phyloP scores from a whole-genome alignment of 2,797 vertebrate species.

The Megaceryle alcyon region DNA sequence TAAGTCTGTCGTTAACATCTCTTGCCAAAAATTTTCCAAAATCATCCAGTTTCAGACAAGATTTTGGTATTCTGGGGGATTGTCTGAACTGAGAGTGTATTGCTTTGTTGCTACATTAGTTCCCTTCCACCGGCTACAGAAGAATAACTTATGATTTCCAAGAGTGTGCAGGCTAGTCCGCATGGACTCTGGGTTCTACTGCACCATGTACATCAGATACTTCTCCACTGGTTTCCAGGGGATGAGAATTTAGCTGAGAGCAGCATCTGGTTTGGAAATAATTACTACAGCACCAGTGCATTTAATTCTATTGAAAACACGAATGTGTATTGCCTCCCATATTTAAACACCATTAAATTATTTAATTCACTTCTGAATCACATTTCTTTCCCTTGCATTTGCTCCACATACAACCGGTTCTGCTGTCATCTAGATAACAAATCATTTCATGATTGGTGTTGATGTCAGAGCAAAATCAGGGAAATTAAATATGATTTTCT shows the following conservation, averaged over 20 bases:
- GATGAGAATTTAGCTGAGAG: background rate
- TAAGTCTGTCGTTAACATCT: background rate
- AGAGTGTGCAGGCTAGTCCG: background rate
- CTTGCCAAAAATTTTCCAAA: background rate
- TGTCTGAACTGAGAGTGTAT: background rate
- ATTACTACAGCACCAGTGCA: background rate
- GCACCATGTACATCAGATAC: background rate
- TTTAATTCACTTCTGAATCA: constrained; percentile 32
- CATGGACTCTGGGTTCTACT: background rate
- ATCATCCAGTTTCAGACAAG: background rate
- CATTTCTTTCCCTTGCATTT: constrained; percentile 33
- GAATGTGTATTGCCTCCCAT: background rate
- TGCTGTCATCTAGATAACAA: background rate
- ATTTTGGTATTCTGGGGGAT: background rate
- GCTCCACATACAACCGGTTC: background rate
- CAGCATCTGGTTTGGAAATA: background rate
- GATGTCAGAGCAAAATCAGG: constrained; percentile 13
- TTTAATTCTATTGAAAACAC: constrained; percentile 15
- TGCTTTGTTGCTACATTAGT: background rate
- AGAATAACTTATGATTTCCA: background rate
- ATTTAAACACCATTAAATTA: constrained; percentile 12
- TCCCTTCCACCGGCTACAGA: background rate
- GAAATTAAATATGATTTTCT: constrained; percentile 25
- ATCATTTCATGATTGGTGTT: constrained; percentile 27
- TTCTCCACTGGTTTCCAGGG: background rate